Percentiles rank a stretch among this genome's conserved stretches.
Conservation (phyloP, 1,140 invertebrate genomes). For the Nixonia krombeini region DNA sequence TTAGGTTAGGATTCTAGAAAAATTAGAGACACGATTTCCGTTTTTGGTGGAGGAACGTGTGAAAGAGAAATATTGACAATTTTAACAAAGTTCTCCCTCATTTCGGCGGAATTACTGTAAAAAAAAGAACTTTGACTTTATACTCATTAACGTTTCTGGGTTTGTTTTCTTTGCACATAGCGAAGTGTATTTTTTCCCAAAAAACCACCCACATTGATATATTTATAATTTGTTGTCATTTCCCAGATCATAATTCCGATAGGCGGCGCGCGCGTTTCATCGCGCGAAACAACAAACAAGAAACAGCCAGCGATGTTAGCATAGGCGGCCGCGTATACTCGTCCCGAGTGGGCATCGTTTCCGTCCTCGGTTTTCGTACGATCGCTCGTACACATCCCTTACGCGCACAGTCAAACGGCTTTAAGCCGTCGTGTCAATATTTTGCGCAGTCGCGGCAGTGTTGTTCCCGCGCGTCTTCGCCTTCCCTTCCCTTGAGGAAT, state of each 20-base stretch:
- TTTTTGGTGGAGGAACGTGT: no score
- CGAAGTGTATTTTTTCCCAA: no score
- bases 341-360: slow-evolving; percentile 26
- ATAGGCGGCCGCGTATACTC: slow-evolving; percentile 42
- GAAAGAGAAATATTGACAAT: no score
- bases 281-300: slow-evolving; percentile 42
- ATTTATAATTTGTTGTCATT: background rate
- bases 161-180: no score
- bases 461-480: no score
- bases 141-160: no score
- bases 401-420: slow-evolving; percentile 6
- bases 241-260: background rate
- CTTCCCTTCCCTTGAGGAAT: background rate
- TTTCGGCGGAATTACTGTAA: no score
- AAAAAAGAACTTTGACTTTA: no score
- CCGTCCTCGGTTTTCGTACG: slow-evolving; percentile 34
- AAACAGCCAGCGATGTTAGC: slow-evolving; percentile 39
- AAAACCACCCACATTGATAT: no score
- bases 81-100: no score
- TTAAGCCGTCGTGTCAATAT: slow-evolving; percentile 52
- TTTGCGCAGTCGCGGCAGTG: slow-evolving; percentile 23
- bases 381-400: slow-evolving; percentile 42
- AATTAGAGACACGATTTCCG: no score
- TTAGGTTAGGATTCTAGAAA: no score
- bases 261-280: slow-evolving; percentile 17